phyloP scores from a whole-genome alignment of 2,888 invertebrate genomes.

The Lysandra bellargus region DNA sequence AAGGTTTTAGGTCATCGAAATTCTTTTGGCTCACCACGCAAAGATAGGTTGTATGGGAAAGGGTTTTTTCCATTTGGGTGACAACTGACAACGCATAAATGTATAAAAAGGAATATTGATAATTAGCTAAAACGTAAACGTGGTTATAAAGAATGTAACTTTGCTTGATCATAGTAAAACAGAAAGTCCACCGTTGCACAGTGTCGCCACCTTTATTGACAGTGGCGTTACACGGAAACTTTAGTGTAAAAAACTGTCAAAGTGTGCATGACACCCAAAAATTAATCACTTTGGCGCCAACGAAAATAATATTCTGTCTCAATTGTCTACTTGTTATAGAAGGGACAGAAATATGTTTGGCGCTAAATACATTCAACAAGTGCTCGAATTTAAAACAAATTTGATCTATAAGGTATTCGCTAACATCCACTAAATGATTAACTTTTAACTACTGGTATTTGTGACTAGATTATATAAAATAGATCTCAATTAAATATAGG shows the following conservation, averaged over 20 bases:
- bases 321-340: neutral
- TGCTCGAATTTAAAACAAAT: neutral
- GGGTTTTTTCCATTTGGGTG: neutral
- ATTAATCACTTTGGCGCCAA: neutral
- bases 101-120: neutral
- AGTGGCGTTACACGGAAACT: neutral
- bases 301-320: neutral
- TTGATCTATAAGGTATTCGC: conserved; percentile 44
- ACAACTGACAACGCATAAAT: neutral
- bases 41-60: neutral
- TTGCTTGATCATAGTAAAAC: neutral
- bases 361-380: neutral
- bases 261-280: neutral
- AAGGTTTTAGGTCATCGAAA: neutral
- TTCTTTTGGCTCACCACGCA: neutral
- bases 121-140: neutral
- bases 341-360: neutral
- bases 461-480: conserved; percentile 78
- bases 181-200: neutral
- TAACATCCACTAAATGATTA: conserved; percentile 60
- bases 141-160: neutral
- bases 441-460: conserved; percentile 70
- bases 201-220: neutral
- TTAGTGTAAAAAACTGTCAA: neutral
- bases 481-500: conserved; percentile 79